phyloP scores from a whole-genome alignment of 1,140 invertebrate species.

The Frieseomelitta varia region DNA sequence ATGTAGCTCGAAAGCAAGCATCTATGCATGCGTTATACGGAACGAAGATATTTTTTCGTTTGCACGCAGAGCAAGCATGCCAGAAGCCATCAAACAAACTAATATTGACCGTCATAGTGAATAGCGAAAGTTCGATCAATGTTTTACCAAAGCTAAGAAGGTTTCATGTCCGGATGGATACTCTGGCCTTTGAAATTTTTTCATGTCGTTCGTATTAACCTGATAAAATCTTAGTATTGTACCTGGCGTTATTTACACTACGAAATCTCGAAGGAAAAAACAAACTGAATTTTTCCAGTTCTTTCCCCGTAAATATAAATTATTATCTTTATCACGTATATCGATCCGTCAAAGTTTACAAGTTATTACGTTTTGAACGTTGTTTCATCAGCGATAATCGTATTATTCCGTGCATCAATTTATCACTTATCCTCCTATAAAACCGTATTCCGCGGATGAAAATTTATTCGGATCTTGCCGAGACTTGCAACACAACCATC shows the following conservation, averaged over 20 bases:
- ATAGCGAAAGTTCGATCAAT: conserved; percentile 28
- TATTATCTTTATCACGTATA: background rate
- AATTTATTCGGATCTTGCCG: background rate
- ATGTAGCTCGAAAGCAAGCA: conserved; percentile 6
- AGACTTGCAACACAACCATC: background rate
- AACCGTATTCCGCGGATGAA: background rate
- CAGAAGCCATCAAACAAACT: conserved; percentile 43
- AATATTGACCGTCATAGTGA: conserved; percentile 50
- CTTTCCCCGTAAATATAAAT: background rate
- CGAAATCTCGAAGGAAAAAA: too few relatives aligned
- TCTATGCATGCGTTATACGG: conserved; percentile 11
- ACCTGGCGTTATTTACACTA: too few relatives aligned
- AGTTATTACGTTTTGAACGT: too few relatives aligned
- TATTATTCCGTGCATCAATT: background rate
- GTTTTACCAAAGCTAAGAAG: background rate
- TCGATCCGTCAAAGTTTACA: too few relatives aligned
- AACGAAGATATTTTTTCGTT: conserved; percentile 48
- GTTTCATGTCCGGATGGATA: background rate
- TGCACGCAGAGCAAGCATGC: conserved; percentile 35
- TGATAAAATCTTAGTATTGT: background rate
- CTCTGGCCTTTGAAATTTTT: background rate
- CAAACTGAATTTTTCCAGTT: background rate
- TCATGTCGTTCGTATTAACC: too few relatives aligned
- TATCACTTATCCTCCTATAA: background rate
- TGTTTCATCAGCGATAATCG: background rate